A percentile compares a stretch with the other conserved stretches of the same genome.
Conservation (phyloP, 2,113 vertebrate species). For the Lutjanus erythropterus region DNA sequence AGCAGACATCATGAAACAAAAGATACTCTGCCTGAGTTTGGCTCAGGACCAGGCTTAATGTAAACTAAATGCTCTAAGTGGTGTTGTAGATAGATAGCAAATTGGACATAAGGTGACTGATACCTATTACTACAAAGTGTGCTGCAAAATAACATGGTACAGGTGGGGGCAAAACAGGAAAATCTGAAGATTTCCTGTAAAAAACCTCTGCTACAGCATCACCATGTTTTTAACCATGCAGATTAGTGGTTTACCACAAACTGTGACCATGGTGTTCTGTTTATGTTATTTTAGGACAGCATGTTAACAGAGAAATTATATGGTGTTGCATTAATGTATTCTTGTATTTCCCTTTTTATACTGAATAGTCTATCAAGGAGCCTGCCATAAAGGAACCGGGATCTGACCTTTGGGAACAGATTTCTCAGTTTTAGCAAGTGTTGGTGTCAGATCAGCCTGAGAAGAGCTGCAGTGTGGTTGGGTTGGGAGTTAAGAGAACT, state of each 20-base stretch:
- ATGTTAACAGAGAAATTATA: neutral
- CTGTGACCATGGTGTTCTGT: neutral
- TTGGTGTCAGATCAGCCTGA: neutral
- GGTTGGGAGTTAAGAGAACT: neutral
- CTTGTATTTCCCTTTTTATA: no score
- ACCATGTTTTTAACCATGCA: neutral
- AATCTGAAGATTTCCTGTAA: conserved; percentile 11
- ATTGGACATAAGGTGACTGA: neutral
- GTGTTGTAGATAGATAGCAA: neutral
- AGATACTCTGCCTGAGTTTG: neutral
- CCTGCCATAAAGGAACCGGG: neutral
- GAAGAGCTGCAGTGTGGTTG: neutral
- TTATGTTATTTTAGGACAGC: neutral
- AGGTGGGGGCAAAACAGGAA: neutral
- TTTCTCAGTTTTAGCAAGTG: neutral
- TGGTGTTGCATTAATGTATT: neutral
- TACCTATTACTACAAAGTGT: neutral
- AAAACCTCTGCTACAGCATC: neutral
- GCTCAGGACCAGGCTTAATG: neutral
- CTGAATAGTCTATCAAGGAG: neutral
- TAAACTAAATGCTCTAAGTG: neutral
- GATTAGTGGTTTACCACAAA: neutral
- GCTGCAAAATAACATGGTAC: neutral
- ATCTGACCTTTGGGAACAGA: neutral
- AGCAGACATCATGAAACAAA: neutral